Evolutionary conservation across 2,797 vertebrate species (phyloP), one percentile per base, ranked within the genome.

Genomic region (Gastrophryne carolinensis): DNA sequence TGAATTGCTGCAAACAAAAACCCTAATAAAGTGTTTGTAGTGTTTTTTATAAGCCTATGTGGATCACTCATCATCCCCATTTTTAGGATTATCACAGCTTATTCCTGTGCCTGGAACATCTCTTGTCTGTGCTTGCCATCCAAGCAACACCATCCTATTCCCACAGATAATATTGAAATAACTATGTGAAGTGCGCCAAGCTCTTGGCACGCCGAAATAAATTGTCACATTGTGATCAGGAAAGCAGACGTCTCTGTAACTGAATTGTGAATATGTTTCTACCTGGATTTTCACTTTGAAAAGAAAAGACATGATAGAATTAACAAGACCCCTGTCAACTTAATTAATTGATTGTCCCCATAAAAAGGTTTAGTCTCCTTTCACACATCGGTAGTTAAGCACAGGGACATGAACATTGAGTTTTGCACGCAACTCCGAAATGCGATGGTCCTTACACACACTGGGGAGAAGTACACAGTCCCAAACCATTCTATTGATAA

Each of bases 161-260:
- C 49, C 35, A 17, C 49, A 64, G 71, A 64, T 73, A 64, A 62
- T 56, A 64, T 53, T 54, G 47, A 63, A 64, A 64, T 32, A 27
- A 54, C 49, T 11, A 54, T 63, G 34, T 35, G 21, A 62, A 41
- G 49, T 35, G 9, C 63, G 60, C 23, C 57, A 53, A 39, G 24
- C 50, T 11, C 26, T 44, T 57, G 58, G 24, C 61, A 56, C 39
- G 56, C 64, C 34, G 34, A 57, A 47, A 29, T 44, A 7, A 57
- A 64, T 47, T 44, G 49, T 35, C 37, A 37, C 62, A 58, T 67
- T 50, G 29, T 66, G 26, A 66, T 41, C 27, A 26, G 34, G n/a
- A 37, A 61, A 39, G 60, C 71, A 57, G 62, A 66, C 12, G 24
- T 65, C 39, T 44, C n/a, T n/a, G n/a, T n/a, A n/a, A n/a, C n/a